Percentiles rank a stretch among this genome's conserved stretches.
phyloP scores from a whole-genome alignment of 2,888 invertebrate species.

The Electrophaes corylata region DNA sequence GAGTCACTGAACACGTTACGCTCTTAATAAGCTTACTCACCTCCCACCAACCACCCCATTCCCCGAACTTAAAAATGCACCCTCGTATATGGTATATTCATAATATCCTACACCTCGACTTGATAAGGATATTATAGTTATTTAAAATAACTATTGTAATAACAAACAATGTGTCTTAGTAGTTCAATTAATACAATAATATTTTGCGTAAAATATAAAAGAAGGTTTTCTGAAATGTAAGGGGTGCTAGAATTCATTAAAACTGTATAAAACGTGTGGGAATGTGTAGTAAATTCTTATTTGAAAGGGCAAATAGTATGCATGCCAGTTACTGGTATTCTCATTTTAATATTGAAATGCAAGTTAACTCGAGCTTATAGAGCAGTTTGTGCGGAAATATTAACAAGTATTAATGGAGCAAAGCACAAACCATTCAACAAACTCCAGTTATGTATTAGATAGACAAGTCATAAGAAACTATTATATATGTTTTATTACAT shows the following conservation, averaged over 20 bases:
- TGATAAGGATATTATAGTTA: neutral
- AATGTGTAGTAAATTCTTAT: slow-evolving; percentile 10
- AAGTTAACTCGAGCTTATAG: slow-evolving; percentile 6
- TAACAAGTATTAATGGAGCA: neutral
- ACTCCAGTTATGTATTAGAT: slow-evolving; percentile 20
- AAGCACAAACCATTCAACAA: slow-evolving; percentile 23
- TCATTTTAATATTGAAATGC: slow-evolving; percentile 8
- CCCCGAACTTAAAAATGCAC: too few relatives aligned
- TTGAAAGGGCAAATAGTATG: slow-evolving; percentile 16
- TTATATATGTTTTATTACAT: slow-evolving; percentile 14
- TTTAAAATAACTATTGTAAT: neutral
- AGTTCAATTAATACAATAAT: too few relatives aligned
- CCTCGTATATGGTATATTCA: neutral
- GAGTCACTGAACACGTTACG: too few relatives aligned
- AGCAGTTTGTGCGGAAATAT: neutral
- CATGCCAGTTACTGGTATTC: slow-evolving; percentile 20
- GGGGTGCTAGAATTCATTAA: slow-evolving; percentile 1
- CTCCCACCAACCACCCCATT: too few relatives aligned
- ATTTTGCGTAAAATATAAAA: too few relatives aligned
- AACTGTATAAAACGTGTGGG: slow-evolving; percentile 6
- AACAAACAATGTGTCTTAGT: neutral
- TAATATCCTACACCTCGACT: neutral
- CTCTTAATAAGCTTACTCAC: too few relatives aligned
- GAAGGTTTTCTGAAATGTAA: slow-evolving; percentile 4
- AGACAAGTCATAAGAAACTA: slow-evolving; percentile 26